phyloP scores from a whole-genome alignment of 2,888 invertebrate genomes.

The Ophion slaviceki region DNA sequence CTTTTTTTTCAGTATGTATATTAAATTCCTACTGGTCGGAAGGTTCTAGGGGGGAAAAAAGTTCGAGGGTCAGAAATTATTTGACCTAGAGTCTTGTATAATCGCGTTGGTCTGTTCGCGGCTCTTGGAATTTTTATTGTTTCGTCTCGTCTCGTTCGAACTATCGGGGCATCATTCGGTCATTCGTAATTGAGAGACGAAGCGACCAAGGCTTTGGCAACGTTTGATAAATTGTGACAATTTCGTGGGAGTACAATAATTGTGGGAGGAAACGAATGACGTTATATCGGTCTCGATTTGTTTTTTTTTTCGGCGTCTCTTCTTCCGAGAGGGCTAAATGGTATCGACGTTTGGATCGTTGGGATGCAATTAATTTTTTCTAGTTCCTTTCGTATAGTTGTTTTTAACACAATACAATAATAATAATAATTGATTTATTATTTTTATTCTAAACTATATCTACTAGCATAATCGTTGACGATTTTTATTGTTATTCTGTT shows the following conservation, averaged over 20 bases:
- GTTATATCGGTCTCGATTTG: neutral
- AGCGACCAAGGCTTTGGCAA: neutral
- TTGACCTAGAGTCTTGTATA: neutral
- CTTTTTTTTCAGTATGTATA: neutral
- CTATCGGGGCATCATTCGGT: neutral
- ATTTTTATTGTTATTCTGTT: no score
- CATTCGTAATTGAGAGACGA: neutral
- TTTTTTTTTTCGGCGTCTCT: neutral
- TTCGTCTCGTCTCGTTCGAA: neutral
- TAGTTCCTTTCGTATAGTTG: no score
- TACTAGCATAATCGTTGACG: no score
- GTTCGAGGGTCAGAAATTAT: neutral
- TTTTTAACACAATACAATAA: no score
- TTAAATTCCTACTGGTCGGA: neutral
- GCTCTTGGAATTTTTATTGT: neutral
- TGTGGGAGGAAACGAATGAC: neutral
- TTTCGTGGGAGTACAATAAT: slow-evolving; percentile 29
- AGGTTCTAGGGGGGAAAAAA: neutral
- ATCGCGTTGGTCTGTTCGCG: neutral
- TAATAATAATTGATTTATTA: no score
- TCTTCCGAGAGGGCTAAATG: no score
- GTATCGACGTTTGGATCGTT: no score
- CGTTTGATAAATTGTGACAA: slow-evolving; percentile 38
- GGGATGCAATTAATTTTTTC: no score
- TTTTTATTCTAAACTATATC: no score